Evolutionary conservation across 2,113 vertebrate species (phyloP).

Genomic region (Panthera tigris): DNA sequence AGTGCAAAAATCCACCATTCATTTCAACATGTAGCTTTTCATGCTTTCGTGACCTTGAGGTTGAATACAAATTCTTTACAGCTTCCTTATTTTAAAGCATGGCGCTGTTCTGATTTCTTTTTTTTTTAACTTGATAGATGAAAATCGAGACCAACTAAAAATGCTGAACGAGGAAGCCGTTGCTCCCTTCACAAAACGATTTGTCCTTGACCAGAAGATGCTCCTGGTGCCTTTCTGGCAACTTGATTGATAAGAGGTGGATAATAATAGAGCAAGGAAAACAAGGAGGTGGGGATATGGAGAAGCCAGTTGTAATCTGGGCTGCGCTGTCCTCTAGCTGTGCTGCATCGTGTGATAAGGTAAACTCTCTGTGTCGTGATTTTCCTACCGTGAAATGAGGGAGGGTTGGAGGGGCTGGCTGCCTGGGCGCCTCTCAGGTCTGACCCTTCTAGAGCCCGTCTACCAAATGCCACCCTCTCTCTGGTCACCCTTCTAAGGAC

Average conservation of each 20-base stretch:
- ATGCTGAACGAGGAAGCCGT: not conserved
- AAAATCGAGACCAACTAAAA: slow-evolving; percentile 46
- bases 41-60: slow-evolving; percentile 41
- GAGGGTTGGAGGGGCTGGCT: not conserved
- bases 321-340: not conserved
- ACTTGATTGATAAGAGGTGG: not conserved
- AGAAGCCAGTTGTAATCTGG: not conserved
- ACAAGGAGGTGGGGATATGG: not conserved
- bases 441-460: not conserved
- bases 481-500: not conserved
- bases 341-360: not conserved
- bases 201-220: slow-evolving; percentile 66
- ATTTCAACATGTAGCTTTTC: slow-evolving; percentile 38
- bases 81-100: slow-evolving; percentile 30
- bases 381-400: not conserved
- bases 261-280: not conserved
- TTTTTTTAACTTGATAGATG: slow-evolving; percentile 5
- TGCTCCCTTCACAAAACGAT: not conserved
- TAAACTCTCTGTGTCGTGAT: not conserved
- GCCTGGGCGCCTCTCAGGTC: not conserved
- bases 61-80: slow-evolving; percentile 37
- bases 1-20: slow-evolving; percentile 44
- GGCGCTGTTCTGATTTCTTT: not conserved
- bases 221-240: not conserved
- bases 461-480: not conserved